Evolutionary conservation across 2,113 vertebrate species (phyloP).

Genomic region (Poicephalus gulielmi): DNA sequence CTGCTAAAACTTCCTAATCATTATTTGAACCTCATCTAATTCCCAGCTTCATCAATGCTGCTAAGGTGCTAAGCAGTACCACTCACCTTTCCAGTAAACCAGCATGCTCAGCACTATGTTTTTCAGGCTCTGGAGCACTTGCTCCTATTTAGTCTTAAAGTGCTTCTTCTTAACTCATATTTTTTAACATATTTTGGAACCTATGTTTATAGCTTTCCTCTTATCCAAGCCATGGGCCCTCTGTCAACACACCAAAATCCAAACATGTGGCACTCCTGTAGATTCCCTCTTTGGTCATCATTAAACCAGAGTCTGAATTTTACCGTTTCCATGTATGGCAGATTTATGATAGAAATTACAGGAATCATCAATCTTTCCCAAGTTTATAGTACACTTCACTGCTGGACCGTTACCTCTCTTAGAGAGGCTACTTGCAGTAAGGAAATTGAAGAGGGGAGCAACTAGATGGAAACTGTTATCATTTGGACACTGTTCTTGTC

Average conservation of each 20-base stretch:
- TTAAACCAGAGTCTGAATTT: background rate
- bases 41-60: background rate
- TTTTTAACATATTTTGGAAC: background rate
- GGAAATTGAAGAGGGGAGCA: conserved; percentile 1
- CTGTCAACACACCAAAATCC: background rate
- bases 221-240: background rate
- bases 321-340: background rate
- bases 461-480: conserved; percentile 21
- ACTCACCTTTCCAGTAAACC: background rate
- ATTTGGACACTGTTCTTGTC: background rate
- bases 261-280: background rate
- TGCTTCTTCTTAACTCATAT: background rate
- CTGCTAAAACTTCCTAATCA: background rate
- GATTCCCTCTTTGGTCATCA: background rate
- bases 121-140: background rate
- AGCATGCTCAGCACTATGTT: background rate
- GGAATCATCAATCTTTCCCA: conserved; percentile 48
- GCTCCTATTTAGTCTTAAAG: background rate
- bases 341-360: conserved; percentile 48
- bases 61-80: background rate
- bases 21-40: background rate
- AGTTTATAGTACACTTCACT: background rate
- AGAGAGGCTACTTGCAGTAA: background rate
- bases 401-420: background rate
- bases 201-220: background rate